Base-by-base conservation (phyloP, 1,140 invertebrate species). In the Drosophila littoralis region DNA sequence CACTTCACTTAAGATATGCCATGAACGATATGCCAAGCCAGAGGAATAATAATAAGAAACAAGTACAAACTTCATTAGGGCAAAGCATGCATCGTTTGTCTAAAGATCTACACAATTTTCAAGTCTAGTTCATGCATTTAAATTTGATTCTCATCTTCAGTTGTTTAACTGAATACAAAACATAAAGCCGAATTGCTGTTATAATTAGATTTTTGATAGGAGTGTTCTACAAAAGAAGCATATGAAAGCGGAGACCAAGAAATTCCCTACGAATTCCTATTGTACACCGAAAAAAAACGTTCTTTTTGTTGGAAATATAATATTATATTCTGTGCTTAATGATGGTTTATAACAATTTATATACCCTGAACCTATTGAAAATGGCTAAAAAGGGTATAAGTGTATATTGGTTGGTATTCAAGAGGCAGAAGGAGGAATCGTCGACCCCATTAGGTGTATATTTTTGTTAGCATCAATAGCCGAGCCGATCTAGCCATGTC, bases 41-140 rank as follows among this genome's bases (percentile, higher is more conserved):
- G 36, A n/a, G 38, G 33, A 28, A 10, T 50, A 55, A 65, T 45
- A 57, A 55, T 45, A 54, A 43, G 61, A 50, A 50, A 50, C 33
- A 40, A 57, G 52, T 42, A 57, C 40, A 35, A 65, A 55, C 51
- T 65, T 54, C 51, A 65, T 63, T 65, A 64, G 36, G 61, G 36
- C 48, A 33, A n/a, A 52, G 17, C 8, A 64, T 40, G 48, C 60
- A 54, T 65, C 60, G 59, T 50, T 36, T 9, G 10, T 48, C 45
- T 15, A 9, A 42, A 63, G 36, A 43, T 51, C 22, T 33, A 33
- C 17, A 33, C 48, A 32, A n/a, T 33, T 51, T 51, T 51, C 28
- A 51, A 35, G 35, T 32, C 52, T 36, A 55, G 52, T 36, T 55
- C 35, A 55, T 55, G 12, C 35, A 55, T 55, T 55, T 55, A 38